Percentiles rank a stretch among this genome's conserved stretches.
Evolutionary conservation across 2,888 invertebrate species (phyloP).

Genomic region (Drosophila atripex): DNA sequence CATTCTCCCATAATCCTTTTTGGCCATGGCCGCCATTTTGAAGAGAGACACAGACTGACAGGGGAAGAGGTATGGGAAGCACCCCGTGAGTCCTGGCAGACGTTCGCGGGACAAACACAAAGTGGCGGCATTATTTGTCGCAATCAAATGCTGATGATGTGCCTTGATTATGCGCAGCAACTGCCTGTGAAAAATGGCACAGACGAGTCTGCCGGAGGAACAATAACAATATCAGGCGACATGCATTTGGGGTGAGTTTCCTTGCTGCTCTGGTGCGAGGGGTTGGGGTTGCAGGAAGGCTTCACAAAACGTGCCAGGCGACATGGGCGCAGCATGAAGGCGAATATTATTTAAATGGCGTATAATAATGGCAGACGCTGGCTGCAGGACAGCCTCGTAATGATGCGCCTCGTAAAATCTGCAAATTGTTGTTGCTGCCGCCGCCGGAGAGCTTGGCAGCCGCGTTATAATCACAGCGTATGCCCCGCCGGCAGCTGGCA

Average conservation of each 20-base stretch:
- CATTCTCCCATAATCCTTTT: conserved; percentile 30
- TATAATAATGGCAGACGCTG: conserved; percentile 82
- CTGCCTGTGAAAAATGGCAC: conserved; percentile 69
- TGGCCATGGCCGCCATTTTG: conserved; percentile 67
- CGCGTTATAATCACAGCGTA: conserved; percentile 28
- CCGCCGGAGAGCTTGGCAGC: conserved; percentile 46
- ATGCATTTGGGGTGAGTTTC: conserved; percentile 29
- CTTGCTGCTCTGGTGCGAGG: conserved; percentile 12
- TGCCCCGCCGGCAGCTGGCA: conserved; percentile 57
- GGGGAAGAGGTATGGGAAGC: conserved; percentile 4
- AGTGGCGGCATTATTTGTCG: conserved; percentile 83
- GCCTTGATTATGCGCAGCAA: conserved; percentile 74
- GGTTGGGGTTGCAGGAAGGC: conserved; percentile 37
- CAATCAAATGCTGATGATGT: conserved; percentile 83
- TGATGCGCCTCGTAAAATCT: conserved; percentile 82
- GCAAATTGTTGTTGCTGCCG: conserved; percentile 72
- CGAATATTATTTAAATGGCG: conserved; percentile 83
- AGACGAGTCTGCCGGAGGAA: conserved; percentile 23
- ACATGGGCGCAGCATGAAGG: conserved; percentile 73
- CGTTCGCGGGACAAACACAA: conserved; percentile 69
- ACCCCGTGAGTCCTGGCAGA: conserved; percentile 47
- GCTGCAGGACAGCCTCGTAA: conserved; percentile 74
- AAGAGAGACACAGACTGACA: background rate
- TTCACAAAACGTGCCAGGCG: conserved; percentile 54
- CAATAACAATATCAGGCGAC: conserved; percentile 14